Percentiles rank a stretch among this genome's conserved stretches.
phyloP scores from a whole-genome alignment of 2,888 invertebrate genomes.

The Pandemis corylana region DNA sequence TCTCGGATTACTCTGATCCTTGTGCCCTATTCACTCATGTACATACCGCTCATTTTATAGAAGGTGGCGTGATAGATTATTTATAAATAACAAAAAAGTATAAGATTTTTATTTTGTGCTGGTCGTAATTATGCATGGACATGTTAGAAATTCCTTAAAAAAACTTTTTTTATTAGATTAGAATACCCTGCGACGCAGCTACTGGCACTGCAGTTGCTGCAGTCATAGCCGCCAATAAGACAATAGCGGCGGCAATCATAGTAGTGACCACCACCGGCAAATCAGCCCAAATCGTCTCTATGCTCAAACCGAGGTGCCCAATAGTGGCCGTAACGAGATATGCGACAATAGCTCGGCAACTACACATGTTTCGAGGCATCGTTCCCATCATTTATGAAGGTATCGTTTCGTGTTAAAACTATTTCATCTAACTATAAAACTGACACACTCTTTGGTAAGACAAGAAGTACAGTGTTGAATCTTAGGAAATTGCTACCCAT shows the following conservation, averaged over 20 bases:
- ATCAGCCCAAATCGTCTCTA: slow-evolving; percentile 87
- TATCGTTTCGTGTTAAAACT: slow-evolving; percentile 56
- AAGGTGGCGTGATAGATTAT: too few relatives aligned
- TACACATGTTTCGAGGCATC: slow-evolving; percentile 88
- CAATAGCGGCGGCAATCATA: slow-evolving; percentile 88
- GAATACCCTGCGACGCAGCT: slow-evolving; percentile 86
- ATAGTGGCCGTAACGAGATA: slow-evolving; percentile 88
- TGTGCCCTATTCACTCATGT: too few relatives aligned
- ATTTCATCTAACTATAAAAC: too few relatives aligned
- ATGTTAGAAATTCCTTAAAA: too few relatives aligned
- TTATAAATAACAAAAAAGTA: too few relatives aligned
- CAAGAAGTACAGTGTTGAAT: too few relatives aligned
- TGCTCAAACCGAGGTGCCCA: slow-evolving; percentile 89
- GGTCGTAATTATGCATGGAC: too few relatives aligned
- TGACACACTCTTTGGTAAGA: too few relatives aligned
- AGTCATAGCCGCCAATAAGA: slow-evolving; percentile 89
- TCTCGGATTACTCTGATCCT: too few relatives aligned
- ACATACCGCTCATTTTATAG: too few relatives aligned
- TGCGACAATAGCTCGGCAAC: slow-evolving; percentile 84
- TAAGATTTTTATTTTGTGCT: too few relatives aligned
- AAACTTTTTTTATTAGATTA: slow-evolving; percentile 60
- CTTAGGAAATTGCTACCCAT: too few relatives aligned
- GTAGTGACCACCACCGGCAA: slow-evolving; percentile 86
- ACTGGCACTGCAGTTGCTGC: slow-evolving; percentile 90
- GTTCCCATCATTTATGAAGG: slow-evolving; percentile 88